Conservation (phyloP, 2,797 vertebrate genomes). For the Acrocephalus scirpaceus region DNA sequence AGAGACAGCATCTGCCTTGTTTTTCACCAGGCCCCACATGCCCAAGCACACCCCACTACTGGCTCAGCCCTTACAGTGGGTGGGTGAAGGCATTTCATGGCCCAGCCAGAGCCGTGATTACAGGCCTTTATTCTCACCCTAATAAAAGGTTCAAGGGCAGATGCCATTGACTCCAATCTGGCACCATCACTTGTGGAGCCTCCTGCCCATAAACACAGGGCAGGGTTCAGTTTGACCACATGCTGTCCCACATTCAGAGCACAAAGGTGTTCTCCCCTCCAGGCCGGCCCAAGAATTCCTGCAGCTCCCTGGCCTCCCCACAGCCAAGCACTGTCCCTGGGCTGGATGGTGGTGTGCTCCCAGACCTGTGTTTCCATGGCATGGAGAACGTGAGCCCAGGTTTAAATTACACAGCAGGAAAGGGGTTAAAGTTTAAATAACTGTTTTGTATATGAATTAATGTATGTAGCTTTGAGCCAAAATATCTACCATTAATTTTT, state of each 20-base stretch:
- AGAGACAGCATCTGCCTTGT: background rate
- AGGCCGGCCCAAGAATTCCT: background rate
- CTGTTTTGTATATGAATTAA: constrained; percentile 81
- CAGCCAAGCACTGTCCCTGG: rapidly evolving
- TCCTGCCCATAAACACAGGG: background rate
- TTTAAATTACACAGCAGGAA: constrained; percentile 60
- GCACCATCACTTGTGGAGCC: background rate
- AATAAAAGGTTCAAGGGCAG: background rate
- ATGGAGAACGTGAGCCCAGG: background rate
- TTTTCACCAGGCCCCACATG: background rate
- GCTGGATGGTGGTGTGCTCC: background rate
- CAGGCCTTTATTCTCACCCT: background rate
- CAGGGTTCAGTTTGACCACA: background rate
- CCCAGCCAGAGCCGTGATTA: background rate
- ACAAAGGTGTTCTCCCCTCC: background rate
- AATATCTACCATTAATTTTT: constrained; percentile 84
- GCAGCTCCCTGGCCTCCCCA: background rate
- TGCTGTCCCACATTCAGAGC: background rate
- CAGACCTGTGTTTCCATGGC: constrained; percentile 2
- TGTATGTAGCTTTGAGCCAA: constrained; percentile 77
- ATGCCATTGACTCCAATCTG: background rate
- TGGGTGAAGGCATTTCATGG: background rate
- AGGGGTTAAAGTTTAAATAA: constrained; percentile 78
- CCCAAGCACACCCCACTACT: background rate
- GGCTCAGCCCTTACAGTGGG: background rate